Conservation (phyloP, 1,140 invertebrate species). For the Magallana angulata region DNA sequence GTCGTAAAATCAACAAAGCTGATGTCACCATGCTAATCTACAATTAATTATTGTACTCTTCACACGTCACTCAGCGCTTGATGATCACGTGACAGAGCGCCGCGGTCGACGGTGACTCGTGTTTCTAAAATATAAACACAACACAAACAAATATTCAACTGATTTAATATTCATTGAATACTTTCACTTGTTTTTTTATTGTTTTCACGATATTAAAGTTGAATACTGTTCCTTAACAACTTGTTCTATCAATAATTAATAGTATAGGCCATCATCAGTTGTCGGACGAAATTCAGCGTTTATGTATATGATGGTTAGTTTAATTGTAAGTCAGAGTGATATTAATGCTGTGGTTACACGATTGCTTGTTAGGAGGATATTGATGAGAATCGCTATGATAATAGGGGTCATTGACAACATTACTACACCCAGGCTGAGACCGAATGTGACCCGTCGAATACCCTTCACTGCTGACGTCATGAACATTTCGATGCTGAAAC, state of each 20-base stretch:
- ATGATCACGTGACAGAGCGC: background rate
- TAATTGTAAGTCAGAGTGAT: slow-evolving; percentile 76
- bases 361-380: slow-evolving; percentile 56
- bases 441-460: background rate
- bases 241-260: too few relatives aligned
- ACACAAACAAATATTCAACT: background rate
- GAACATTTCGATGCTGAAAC: slow-evolving; percentile 27
- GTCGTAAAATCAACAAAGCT: slow-evolving; percentile 1
- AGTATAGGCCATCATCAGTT: too few relatives aligned
- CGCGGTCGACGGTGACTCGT: background rate
- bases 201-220: too few relatives aligned
- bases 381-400: slow-evolving; percentile 52
- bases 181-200: too few relatives aligned
- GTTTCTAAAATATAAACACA: background rate
- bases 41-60: slow-evolving; percentile 32
- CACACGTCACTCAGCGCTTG: background rate
- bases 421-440: slow-evolving; percentile 27
- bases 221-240: too few relatives aligned
- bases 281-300: too few relatives aligned
- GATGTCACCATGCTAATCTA: slow-evolving; percentile 23
- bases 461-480: background rate
- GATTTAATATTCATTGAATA: background rate
- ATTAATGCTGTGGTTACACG: slow-evolving; percentile 75
- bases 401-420: slow-evolving; percentile 50
- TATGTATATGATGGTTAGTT: background rate